These are phyloP conservation scores for Schizopygopsis malacanthus DNA, from an alignment of 2,797 vertebrate genomes.

Conservation along the genomic window DNA sequence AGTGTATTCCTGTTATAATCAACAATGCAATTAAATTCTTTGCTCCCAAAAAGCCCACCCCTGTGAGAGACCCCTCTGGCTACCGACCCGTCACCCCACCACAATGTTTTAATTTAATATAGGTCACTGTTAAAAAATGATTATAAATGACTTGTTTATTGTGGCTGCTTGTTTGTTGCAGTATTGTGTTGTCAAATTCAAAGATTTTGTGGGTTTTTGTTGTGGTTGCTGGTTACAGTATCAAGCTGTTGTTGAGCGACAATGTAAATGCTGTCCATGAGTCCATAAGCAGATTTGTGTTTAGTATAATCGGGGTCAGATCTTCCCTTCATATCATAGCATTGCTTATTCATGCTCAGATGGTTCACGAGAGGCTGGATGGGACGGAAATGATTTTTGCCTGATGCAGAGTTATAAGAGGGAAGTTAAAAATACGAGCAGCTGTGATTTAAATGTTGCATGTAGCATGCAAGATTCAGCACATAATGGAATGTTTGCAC, in stretches of 20 bases:
- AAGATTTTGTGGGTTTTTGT: background rate
- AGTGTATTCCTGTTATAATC: constrained; percentile 3
- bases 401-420: background rate
- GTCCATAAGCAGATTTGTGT: background rate
- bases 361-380: constrained; percentile 4
- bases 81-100: background rate
- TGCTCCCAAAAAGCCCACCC: background rate
- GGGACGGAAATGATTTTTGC: constrained; percentile 5
- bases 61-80: background rate
- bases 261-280: background rate
- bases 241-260: background rate
- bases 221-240: background rate
- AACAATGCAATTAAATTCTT: constrained; percentile 13
- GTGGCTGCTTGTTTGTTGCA: background rate
- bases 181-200: no score
- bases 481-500: constrained; percentile 31
- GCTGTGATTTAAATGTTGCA: constrained; percentile 29
- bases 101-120: background rate
- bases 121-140: background rate
- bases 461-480: constrained; percentile 12
- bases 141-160: background rate
- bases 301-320: background rate
- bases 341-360: constrained; percentile 2
- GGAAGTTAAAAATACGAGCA: constrained; percentile 11
- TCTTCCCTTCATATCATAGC: background rate